These are phyloP conservation scores for Bombus affinis DNA, from an alignment of 1,140 invertebrate species.

Conservation along the genomic window DNA sequence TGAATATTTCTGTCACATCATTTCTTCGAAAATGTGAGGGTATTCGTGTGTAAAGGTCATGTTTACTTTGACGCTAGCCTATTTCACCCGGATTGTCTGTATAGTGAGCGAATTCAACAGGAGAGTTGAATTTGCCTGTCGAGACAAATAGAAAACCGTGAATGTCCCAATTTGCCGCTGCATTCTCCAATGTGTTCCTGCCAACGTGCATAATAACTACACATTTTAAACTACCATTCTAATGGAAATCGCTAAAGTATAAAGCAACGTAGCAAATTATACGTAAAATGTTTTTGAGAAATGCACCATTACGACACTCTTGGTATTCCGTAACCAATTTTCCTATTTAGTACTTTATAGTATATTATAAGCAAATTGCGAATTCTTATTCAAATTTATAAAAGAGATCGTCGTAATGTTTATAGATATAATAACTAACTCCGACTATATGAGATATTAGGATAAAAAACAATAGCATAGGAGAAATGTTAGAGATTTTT, in stretches of 20 bases:
- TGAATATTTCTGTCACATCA: background rate
- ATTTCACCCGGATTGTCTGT: background rate
- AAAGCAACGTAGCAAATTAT: background rate
- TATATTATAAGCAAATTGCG: too few species aligned
- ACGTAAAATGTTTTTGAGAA: background rate
- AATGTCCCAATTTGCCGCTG: background rate
- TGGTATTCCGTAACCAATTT: too few species aligned
- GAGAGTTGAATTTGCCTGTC: constrained; percentile 1
- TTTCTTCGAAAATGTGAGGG: background rate
- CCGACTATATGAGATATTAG: too few species aligned
- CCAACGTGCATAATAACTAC: background rate
- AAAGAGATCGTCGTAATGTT: too few species aligned
- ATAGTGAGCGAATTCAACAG: constrained; percentile 26
- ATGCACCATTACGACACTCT: background rate
- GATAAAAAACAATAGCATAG: too few species aligned
- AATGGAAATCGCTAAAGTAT: background rate
- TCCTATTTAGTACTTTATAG: too few species aligned
- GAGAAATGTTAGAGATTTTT: too few species aligned
- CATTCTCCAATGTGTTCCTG: background rate
- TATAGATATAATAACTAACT: too few species aligned
- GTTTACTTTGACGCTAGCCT: constrained; percentile 21
- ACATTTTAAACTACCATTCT: background rate
- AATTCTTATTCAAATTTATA: too few species aligned
- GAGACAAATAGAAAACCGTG: background rate
- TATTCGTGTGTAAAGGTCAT: background rate